A percentile compares a stretch with the other conserved stretches of the same genome.
These are phyloP conservation scores for Hyles vespertilio DNA, from an alignment of 1,140 invertebrate genomes.

Conservation along the genomic window DNA sequence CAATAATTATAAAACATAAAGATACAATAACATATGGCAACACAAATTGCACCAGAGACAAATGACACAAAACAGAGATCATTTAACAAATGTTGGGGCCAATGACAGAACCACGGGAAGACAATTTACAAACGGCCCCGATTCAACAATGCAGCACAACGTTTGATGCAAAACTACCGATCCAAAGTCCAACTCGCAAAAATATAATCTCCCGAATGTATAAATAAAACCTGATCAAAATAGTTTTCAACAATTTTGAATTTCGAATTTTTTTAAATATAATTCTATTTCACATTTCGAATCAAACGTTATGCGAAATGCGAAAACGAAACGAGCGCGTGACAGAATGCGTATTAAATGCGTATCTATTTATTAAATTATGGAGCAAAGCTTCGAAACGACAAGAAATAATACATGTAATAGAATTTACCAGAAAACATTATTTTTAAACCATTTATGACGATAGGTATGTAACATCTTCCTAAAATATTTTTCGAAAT, in stretches of 20 bases:
- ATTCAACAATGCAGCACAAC: not conserved
- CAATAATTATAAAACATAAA: conserved; percentile 10
- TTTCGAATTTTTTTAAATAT: no score
- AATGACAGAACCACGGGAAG: not conserved
- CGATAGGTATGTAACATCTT: no score
- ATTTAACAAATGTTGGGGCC: conserved; percentile 1
- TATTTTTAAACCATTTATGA: no score
- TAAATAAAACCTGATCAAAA: not conserved
- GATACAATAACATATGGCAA: conserved; percentile 15
- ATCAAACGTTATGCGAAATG: no score
- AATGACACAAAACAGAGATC: conserved; percentile 16
- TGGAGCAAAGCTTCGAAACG: no score
- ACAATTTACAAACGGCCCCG: not conserved
- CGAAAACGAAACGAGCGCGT: no score
- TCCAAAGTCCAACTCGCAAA: not conserved
- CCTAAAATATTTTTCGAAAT: no score
- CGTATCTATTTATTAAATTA: no score
- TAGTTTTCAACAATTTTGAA: not conserved
- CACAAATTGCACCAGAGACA: conserved; percentile 17
- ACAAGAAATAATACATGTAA: no score
- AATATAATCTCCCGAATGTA: not conserved
- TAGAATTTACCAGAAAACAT: no score
- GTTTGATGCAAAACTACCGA: not conserved
- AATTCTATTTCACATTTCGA: no score
- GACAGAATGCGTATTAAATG: no score